Conservation (phyloP, 2,797 vertebrate genomes). For the Acropternis orthonyx region DNA sequence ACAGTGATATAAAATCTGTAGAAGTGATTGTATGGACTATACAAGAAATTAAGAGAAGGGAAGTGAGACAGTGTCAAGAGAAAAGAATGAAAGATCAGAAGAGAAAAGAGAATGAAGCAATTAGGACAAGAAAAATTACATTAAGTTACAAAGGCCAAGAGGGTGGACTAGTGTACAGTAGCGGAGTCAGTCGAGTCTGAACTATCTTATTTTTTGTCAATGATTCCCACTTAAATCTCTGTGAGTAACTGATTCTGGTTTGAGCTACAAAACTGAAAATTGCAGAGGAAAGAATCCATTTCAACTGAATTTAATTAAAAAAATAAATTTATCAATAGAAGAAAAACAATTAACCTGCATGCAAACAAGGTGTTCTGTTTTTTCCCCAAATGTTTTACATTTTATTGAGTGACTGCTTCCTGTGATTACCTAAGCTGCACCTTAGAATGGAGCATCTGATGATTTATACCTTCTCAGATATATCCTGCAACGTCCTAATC, state of each 20-base stretch:
- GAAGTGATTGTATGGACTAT: not conserved
- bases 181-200: not conserved
- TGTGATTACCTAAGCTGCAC: not conserved
- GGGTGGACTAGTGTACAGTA: not conserved
- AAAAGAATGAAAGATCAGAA: not conserved
- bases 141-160: not conserved
- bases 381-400: not conserved
- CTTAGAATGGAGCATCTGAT: not conserved
- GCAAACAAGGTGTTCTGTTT: fast-evolving
- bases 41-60: not conserved
- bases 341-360: not conserved
- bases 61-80: not conserved
- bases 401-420: not conserved
- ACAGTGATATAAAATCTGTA: not conserved
- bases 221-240: not conserved
- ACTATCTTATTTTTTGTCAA: not conserved
- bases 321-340: not conserved
- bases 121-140: not conserved
- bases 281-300: not conserved
- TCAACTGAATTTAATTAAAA: not conserved
- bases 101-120: not conserved
- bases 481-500: not conserved
- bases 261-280: not conserved
- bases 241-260: not conserved
- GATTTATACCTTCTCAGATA: not conserved